Evolutionary conservation across 2,797 vertebrate genomes (phyloP), one percentile per base, ranked within the genome.

Genomic region (Sebastolobus alascanus): DNA sequence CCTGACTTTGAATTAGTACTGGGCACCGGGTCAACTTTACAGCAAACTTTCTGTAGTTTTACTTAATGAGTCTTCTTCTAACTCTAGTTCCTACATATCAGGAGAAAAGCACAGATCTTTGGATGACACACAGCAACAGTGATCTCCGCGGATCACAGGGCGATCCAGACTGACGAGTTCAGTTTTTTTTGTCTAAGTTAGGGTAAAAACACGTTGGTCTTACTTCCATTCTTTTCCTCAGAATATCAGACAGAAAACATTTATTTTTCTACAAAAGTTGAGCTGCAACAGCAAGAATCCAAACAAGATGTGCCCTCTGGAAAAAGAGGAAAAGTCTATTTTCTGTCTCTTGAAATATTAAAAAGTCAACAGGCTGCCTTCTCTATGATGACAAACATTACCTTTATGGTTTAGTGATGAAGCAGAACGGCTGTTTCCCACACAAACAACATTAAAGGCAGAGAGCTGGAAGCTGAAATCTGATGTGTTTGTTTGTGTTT

Each of bases 1-100:
- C 20, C 68, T 38, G 67, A 75, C 68, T 82, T 35, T 77, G 35
- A 69, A 20, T 69, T 65, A 67, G 73, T 13, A n/a, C 38, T 14
- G 31, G 14, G 40, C 40, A 43, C 40, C 40, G 6, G 40, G 43
- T 71, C 33, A 55, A 67, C 58, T 67, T 65, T 50, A 31, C 38
- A 46, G 4, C 43, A 18, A 46, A 46, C 43, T 46, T 46, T 46
- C 43, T 46, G 43, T 46, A 46, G 16, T 46, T 46, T 46, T 46
- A 46, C 43, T 46, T 46, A 18, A 18, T 46, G 0, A 46, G 0
- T 46, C 16, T 46, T 46, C 43, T 46, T 46, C 7, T 18, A 46
- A 38, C 4, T 58, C 22, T 2, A 59, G 11, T n/a, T 27, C 35
- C 2, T 25, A 20, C 22, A 40, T 20, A 56, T 31, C 0, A 11